A percentile compares a stretch with the other conserved stretches of the same genome.
Conservation (phyloP, 2,888 invertebrate species). For the Agrochola lychnidis region DNA sequence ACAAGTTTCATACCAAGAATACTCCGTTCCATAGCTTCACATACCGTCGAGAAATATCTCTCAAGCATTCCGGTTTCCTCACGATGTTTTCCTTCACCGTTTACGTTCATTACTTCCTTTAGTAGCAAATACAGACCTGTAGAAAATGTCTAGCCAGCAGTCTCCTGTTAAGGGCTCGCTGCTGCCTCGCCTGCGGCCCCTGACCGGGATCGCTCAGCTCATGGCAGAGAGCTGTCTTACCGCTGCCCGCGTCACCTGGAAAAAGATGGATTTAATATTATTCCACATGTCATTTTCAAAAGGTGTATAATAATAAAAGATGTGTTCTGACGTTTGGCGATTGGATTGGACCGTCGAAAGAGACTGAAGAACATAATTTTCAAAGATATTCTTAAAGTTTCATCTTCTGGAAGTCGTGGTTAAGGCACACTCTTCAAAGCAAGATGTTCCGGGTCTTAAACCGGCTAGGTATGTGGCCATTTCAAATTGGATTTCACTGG, state of each 20-base stretch:
- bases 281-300: neutral
- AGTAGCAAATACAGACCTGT: slow-evolving; percentile 84
- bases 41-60: no score
- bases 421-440: neutral
- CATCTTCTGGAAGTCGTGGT: neutral
- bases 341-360: neutral
- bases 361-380: neutral
- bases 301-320: neutral
- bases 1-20: no score
- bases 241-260: slow-evolving; percentile 96
- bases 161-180: slow-evolving; percentile 93
- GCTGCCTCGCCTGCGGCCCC: slow-evolving; percentile 92
- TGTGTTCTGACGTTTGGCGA: neutral
- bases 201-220: slow-evolving; percentile 94
- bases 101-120: neutral
- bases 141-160: slow-evolving; percentile 97
- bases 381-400: neutral
- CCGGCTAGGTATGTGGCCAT: neutral
- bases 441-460: neutral
- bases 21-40: no score
- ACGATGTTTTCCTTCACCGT: no score
- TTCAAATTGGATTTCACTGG: neutral
- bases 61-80: no score
- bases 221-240: slow-evolving; percentile 97
- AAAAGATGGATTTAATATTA: neutral